Conservation (phyloP, 2,113 vertebrate species). For the Odontophorus gujanensis region DNA sequence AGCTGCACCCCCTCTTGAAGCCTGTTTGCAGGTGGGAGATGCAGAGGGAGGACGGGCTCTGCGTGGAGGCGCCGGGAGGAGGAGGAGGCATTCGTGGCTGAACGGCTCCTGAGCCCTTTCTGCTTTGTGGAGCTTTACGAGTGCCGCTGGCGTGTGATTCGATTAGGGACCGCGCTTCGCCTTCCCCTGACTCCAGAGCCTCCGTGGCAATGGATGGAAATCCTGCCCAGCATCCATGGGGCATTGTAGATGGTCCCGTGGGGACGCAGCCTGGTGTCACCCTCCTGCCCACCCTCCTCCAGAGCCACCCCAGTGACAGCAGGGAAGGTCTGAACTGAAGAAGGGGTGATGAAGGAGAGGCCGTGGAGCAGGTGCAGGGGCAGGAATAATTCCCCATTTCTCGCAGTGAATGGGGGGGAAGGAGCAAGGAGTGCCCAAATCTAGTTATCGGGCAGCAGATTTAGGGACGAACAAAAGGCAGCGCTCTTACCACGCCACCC, state of each 20-base stretch:
- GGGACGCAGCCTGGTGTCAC: background rate
- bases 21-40: accelerated
- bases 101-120: conserved; percentile 47
- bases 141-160: conserved; percentile 64
- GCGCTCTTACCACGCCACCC: background rate
- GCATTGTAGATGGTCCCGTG: background rate
- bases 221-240: background rate
- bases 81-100: conserved; percentile 29
- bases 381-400: conserved; percentile 37
- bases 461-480: conserved; percentile 33
- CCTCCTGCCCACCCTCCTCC: background rate
- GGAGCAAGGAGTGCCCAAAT: conserved; percentile 39
- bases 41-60: background rate
- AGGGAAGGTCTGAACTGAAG: background rate
- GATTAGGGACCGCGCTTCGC: conserved; percentile 53
- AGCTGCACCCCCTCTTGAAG: background rate
- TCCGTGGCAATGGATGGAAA: background rate
- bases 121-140: conserved; percentile 64
- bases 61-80: accelerated
- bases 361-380: conserved; percentile 52
- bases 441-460: background rate
- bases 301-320: background rate
- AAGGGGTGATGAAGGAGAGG: background rate
- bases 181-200: background rate
- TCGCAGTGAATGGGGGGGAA: background rate